Conservation (phyloP, 2,888 invertebrate species). For the Invenusta paracnida region DNA sequence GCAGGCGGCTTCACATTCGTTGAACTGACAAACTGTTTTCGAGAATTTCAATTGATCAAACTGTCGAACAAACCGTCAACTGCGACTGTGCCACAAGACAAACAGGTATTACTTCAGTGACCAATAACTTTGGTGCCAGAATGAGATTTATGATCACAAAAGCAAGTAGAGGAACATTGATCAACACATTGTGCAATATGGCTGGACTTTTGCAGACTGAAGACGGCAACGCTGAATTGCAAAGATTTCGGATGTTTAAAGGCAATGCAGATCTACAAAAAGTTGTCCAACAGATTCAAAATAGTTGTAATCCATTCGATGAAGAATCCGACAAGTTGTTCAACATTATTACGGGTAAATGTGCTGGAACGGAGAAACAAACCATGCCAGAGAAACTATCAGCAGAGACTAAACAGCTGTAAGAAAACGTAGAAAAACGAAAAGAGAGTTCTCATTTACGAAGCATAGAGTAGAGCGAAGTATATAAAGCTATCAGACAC, state of each 20-base stretch:
- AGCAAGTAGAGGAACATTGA: constrained; percentile 33
- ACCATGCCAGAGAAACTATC: no score
- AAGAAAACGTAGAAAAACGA: no score
- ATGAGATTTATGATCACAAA: constrained; percentile 38
- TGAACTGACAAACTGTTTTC: constrained; percentile 44
- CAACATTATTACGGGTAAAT: not conserved
- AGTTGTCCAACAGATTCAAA: constrained; percentile 41
- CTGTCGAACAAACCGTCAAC: constrained; percentile 45
- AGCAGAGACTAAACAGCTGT: no score
- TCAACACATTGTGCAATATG: constrained; percentile 36
- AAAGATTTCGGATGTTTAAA: constrained; percentile 32
- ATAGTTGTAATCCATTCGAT: constrained; percentile 38
- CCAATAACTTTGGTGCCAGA: constrained; percentile 36
- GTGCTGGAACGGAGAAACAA: not conserved
- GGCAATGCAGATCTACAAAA: constrained; percentile 42
- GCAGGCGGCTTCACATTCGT: constrained; percentile 43
- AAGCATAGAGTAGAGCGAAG: no score
- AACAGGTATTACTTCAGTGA: constrained; percentile 44
- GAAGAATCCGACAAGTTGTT: constrained; percentile 28
- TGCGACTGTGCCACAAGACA: constrained; percentile 45
- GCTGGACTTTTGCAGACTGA: constrained; percentile 39
- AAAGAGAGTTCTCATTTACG: no score
- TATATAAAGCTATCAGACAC: no score
- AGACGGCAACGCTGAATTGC: constrained; percentile 40
- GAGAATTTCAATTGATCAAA: constrained; percentile 43